These are phyloP conservation scores for Lycaon pictus DNA, from an alignment of 2,113 vertebrate genomes.

Conservation along the genomic window DNA sequence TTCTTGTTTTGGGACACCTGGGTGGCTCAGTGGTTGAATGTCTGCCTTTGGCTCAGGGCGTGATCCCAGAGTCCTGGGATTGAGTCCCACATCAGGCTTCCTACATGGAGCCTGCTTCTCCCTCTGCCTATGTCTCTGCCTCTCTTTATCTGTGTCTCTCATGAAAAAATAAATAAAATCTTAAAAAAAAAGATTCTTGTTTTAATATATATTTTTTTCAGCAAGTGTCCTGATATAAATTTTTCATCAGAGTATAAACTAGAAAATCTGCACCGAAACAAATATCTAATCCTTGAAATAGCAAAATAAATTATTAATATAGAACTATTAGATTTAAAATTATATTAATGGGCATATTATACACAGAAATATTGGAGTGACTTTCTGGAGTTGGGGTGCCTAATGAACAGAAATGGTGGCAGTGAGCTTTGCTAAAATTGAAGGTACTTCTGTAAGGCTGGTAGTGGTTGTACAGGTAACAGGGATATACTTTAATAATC, in stretches of 20 bases:
- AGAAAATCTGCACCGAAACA: conserved; percentile 30
- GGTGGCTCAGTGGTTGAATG: too few relatives aligned
- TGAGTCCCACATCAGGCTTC: too few relatives aligned
- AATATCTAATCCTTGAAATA: neutral
- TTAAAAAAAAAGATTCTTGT: neutral
- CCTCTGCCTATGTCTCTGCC: too few relatives aligned
- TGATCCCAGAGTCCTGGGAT: too few relatives aligned
- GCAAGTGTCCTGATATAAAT: conserved; percentile 10
- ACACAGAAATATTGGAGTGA: neutral
- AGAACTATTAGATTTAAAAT: conserved; percentile 27
- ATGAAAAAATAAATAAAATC: too few relatives aligned
- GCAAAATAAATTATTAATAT: neutral
- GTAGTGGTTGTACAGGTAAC: neutral
- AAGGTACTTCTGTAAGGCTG: neutral
- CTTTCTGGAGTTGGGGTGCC: neutral
- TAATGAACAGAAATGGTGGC: neutral
- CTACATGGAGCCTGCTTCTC: too few relatives aligned
- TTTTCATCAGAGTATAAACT: neutral
- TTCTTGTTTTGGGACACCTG: neutral
- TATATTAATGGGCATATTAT: neutral
- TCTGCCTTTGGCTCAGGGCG: too few relatives aligned
- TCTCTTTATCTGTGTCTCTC: too few relatives aligned
- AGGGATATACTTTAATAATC: neutral
- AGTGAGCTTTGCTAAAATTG: neutral
- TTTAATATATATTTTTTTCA: neutral